phyloP scores from a whole-genome alignment of 2,888 invertebrate genomes.

The Chloroclysta siterata region DNA sequence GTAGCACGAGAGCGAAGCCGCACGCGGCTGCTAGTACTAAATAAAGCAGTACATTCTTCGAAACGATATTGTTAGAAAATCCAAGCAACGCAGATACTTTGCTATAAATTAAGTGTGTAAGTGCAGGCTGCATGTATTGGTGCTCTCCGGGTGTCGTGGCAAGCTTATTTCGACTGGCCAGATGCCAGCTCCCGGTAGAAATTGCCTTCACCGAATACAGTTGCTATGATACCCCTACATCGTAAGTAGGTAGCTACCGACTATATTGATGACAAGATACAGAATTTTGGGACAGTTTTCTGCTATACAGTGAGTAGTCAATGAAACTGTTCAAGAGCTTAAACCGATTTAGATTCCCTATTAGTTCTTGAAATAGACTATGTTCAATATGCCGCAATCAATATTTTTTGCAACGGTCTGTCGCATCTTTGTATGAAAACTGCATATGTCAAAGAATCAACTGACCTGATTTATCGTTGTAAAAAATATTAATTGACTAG shows the following conservation, averaged over 20 bases:
- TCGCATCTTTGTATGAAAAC: too few relatives aligned
- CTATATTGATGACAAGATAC: conserved; percentile 15
- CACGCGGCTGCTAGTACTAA: too few relatives aligned
- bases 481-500: too few relatives aligned
- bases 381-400: too few relatives aligned
- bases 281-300: neutral
- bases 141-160: conserved; percentile 70
- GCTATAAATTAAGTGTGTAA: conserved; percentile 61
- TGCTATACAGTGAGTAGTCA: neutral
- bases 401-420: too few relatives aligned
- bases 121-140: conserved; percentile 68
- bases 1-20: too few relatives aligned
- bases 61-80: conserved; percentile 20
- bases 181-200: conserved; percentile 73
- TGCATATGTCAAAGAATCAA: too few relatives aligned
- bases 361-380: too few relatives aligned
- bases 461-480: too few relatives aligned
- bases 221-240: conserved; percentile 66
- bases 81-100: conserved; percentile 20
- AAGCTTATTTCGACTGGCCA: conserved; percentile 80
- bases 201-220: conserved; percentile 78
- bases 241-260: conserved; percentile 43
- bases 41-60: conserved; percentile 1
- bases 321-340: too few relatives aligned
- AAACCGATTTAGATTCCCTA: too few relatives aligned